These are phyloP conservation scores for Betta splendens DNA, from an alignment of 2,797 vertebrate genomes.

Conservation along the genomic window DNA sequence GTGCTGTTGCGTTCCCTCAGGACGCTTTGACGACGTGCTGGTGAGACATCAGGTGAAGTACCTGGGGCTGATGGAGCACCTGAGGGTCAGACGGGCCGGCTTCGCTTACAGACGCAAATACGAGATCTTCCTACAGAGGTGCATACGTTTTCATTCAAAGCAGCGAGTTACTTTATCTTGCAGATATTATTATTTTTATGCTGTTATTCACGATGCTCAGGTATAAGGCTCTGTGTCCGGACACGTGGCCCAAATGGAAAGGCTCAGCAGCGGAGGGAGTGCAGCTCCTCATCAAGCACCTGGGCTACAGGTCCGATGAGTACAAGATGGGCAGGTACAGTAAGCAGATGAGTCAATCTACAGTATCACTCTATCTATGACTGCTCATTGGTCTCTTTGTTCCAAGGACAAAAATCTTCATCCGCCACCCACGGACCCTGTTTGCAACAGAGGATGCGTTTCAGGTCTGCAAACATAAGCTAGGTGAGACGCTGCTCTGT, in stretches of 20 bases:
- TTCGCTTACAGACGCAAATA: conserved; percentile 94
- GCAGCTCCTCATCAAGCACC: conserved; percentile 85
- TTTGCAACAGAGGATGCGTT: conserved; percentile 97
- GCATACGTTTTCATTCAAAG: neutral
- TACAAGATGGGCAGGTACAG: conserved; percentile 97
- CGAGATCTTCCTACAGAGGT: conserved; percentile 93
- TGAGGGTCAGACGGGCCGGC: conserved; percentile 90
- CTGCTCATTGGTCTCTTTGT: conserved; percentile 4
- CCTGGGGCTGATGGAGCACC: conserved; percentile 95
- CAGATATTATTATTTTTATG: neutral
- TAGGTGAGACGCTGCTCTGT: conserved; percentile 79
- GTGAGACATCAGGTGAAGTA: conserved; percentile 96
- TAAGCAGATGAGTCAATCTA: conserved; percentile 38
- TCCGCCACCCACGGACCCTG: conserved; percentile 92
- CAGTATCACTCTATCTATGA: too few relatives aligned
- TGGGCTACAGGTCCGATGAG: conserved; percentile 90
- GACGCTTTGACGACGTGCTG: conserved; percentile 88
- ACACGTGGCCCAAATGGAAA: conserved; percentile 95
- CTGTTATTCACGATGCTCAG: conserved; percentile 64
- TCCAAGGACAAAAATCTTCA: conserved; percentile 95
- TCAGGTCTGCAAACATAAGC: conserved; percentile 89
- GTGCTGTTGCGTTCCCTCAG: conserved; percentile 68
- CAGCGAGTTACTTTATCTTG: neutral
- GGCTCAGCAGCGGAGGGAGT: conserved; percentile 90
- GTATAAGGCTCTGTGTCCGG: conserved; percentile 94